Evolutionary conservation across 2,797 vertebrate genomes (phyloP).

Genomic region (Dryobates pubescens): DNA sequence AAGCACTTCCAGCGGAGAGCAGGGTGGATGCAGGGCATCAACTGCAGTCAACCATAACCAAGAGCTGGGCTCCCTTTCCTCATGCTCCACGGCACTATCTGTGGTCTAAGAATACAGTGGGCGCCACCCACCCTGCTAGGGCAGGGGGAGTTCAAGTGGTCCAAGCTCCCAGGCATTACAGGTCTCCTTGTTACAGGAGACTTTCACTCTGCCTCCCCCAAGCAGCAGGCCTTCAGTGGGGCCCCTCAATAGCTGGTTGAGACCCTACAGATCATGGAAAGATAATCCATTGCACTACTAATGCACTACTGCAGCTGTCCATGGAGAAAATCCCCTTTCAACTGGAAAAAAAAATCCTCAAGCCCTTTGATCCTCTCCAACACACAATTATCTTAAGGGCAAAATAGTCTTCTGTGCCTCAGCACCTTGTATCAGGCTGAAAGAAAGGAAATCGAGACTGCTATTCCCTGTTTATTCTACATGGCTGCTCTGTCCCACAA

Average conservation of each 20-base stretch:
- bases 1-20: constrained; percentile 24
- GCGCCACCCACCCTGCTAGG: neutral
- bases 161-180: neutral
- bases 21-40: constrained; percentile 46
- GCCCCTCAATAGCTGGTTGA: constrained; percentile 50
- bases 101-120: constrained; percentile 18
- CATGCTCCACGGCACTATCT: constrained; percentile 1
- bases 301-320: constrained; percentile 59
- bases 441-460: constrained; percentile 55
- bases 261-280: constrained; percentile 65
- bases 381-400: constrained; percentile 66
- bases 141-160: constrained; percentile 10
- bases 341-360: constrained; percentile 10
- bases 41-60: neutral
- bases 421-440: constrained; percentile 1
- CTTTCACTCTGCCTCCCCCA: constrained; percentile 54
- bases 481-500: neutral
- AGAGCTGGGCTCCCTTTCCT: constrained; percentile 2
- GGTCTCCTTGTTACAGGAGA: constrained; percentile 33
- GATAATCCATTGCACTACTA: constrained; percentile 59
- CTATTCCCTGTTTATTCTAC: constrained; percentile 45
- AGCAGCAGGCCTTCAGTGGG: constrained; percentile 41
- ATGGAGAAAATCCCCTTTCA: constrained; percentile 68
- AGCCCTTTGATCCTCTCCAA: constrained; percentile 70
- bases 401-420: constrained; percentile 59